Conservation (phyloP, 2,113 vertebrate species). For the Podilymbus podiceps region DNA sequence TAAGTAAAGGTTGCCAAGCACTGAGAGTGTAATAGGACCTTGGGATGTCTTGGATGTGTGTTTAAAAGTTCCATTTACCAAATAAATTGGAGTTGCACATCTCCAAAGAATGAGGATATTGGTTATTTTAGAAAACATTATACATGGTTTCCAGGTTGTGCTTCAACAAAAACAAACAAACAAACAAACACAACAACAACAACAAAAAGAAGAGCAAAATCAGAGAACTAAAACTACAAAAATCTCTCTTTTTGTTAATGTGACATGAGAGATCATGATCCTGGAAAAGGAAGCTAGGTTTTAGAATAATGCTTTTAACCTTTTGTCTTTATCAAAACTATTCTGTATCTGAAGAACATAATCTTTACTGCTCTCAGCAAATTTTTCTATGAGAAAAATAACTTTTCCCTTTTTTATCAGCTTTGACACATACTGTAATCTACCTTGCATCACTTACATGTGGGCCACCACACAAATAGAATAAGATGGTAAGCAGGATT, state of each 20-base stretch:
- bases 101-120: not conserved
- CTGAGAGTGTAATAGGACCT: not conserved
- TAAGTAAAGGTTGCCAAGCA: not conserved
- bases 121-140: not conserved
- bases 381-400: not conserved
- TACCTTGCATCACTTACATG: not conserved
- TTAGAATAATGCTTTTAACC: not conserved
- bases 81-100: not conserved
- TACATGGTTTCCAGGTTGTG: not conserved
- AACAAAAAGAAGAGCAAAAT: rapidly evolving
- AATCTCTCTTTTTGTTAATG: not conserved
- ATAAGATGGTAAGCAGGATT: not conserved
- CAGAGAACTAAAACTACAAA: not conserved
- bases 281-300: not conserved
- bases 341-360: not conserved
- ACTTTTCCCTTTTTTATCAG: not conserved
- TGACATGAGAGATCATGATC: not conserved
- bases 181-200: no score
- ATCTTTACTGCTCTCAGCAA: not conserved
- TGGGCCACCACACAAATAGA: not conserved
- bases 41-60: not conserved
- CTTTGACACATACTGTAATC: not conserved
- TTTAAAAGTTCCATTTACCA: not conserved
- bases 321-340: not conserved
- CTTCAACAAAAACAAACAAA: not conserved